Base-by-base conservation (phyloP, 2,113 vertebrate genomes). In the Pelobates fuscus region DNA sequence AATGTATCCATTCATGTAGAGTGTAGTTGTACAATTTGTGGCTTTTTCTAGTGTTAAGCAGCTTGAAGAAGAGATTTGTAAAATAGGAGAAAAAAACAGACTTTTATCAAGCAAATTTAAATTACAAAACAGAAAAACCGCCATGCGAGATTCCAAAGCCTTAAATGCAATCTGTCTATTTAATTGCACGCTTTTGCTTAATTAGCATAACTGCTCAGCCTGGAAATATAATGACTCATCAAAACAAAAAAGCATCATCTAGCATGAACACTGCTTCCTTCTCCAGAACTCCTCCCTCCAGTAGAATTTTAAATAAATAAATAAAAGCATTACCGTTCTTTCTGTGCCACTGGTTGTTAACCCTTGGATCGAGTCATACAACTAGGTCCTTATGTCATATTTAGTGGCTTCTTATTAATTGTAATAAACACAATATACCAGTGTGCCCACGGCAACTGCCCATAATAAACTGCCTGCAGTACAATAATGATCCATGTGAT, bases 171-270 rank as follows among this genome's bases (percentile, higher is more conserved):
- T 76, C 72, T 76, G 72, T 76, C 72, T 76, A 76, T 76, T 76
- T 76, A 76, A 76, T 76, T 67, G 72, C 72, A 76, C 25, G 64
- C 72, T 76, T 76, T 76, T 32, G 72, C 64, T 76, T 60, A 76
- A 76, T 76, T 76, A 67, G 72, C 72, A 76, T 76, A 76, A 67
- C 64, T 25, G 72, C 72, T 76, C 67, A 67, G 72, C 72, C 64
- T 76, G 72, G 55, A 76, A 76, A 76, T 76, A 76, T 76, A 76
- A 76, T 76, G 72, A 76, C 72, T 76, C 72, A 67, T 76, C 72
- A 76, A 76, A 76, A 76, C 64, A 76, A 41, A 63, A 65, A 44
- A 60, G 41, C 54, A 24, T 55, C 66, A 67, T 76, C 54, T 60
- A 49, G 54, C 32, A 59, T 57, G 52, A 66, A 23, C 14, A 17